phyloP scores from a whole-genome alignment of 1,140 invertebrate species.

The Megalopta genalis region DNA sequence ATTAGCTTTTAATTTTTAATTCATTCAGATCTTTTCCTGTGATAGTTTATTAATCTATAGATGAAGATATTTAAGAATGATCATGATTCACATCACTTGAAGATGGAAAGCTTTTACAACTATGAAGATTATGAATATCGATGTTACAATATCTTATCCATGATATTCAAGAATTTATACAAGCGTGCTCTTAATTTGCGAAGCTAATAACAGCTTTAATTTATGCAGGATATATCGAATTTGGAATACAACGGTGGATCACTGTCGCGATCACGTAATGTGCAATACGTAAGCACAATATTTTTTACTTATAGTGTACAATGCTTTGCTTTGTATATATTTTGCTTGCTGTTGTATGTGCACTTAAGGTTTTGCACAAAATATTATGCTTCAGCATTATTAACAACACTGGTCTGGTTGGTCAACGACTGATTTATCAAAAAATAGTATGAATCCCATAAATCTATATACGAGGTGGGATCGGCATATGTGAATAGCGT shows the following conservation, averaged over 20 bases:
- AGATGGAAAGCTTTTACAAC: neutral
- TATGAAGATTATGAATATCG: slow-evolving; percentile 18
- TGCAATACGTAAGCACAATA: slow-evolving; percentile 46
- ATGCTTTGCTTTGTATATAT: slow-evolving; percentile 8
- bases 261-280: slow-evolving; percentile 28
- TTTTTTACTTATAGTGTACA: slow-evolving; percentile 23
- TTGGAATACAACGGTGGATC: slow-evolving; percentile 40
- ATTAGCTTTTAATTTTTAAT: no score
- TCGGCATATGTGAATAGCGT: no score
- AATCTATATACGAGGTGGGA: neutral
- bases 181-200: neutral
- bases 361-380: slow-evolving; percentile 13
- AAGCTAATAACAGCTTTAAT: slow-evolving; percentile 25
- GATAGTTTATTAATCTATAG: neutral
- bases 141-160: no score
- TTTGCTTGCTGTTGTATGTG: slow-evolving; percentile 2
- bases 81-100: neutral
- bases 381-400: neutral
- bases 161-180: no score
- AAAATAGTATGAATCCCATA: neutral
- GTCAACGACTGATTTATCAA: neutral
- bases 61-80: neutral
- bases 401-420: neutral
- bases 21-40: neutral
- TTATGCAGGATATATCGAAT: slow-evolving; percentile 20